Base-by-base conservation (phyloP, 2,888 invertebrate genomes). In the Clusia tigrina region DNA sequence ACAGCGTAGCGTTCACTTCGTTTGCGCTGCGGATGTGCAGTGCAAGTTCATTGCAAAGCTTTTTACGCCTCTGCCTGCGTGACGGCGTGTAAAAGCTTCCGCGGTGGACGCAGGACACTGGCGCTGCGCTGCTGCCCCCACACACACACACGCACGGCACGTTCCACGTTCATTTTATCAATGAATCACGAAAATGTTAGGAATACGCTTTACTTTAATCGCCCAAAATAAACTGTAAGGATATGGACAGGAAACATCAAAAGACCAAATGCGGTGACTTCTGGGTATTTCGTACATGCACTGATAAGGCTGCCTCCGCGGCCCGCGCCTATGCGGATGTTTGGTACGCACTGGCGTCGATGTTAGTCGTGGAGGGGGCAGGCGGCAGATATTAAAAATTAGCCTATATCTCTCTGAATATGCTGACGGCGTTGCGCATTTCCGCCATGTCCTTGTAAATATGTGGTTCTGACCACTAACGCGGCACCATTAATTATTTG, bases 171-270 rank as follows among this genome's bases (percentile, higher is more conserved):
- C 20, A 12, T 48, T 48, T 48, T 48, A 48, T 48, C 48, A 48
- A 48, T 48, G 48, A 48, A 48, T 9, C n/a, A 17, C 48, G 20
- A 15, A 48, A 48, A 48, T 48, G 20, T 48, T 2, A 20, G 15
- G 48, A 22, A 48, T n/a, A n/a, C n/a, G n/a, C n/a, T 48, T 48
- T 48, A 15, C 42, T 42, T 42, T 42, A 42, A 42, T 48, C 18
- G 48, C 48, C 6, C 6, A 32, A 9, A 32, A 32, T 9, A 9
- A 32, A 32, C 6, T 32, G 12, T 9, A 32, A 32, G 32, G 6
- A 32, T 12, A 32, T n/a, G n/a, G n/a, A n/a, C n/a, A n/a, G n/a
- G n/a, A n/a, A n/a, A n/a, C n/a, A n/a, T n/a, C 48, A 22, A 48
- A 48, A 20, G 48, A 9, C 12, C 32, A 12, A 15, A 42, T n/a